Base-by-base conservation (phyloP, 2,797 vertebrate genomes). In the Neostethus bicornis region DNA sequence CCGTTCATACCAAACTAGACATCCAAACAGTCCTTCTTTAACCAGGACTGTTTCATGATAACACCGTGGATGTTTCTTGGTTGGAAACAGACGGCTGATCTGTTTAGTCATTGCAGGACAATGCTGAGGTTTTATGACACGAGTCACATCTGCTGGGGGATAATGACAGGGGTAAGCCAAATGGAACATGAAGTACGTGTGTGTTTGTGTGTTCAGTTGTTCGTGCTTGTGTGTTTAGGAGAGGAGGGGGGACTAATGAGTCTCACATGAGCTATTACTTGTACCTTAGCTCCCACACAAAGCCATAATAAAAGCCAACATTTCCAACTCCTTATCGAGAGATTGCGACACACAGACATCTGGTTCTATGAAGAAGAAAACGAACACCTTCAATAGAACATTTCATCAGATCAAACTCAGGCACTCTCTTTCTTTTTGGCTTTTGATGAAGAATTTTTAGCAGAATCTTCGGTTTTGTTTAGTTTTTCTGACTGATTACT, bases 121-220 rank as follows among this genome's bases (percentile, higher is more conserved):
- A 76, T 72, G 77, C 74, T 77, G 82, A 53, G 73, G 83, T 90
- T 89, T 87, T 78, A 87, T 70, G 69, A 79, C 74, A 42, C 9
- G 60, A 84, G 90, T 82, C 90, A 91, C 90, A 92, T 90, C 90
- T 92, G 91, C 85, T 82, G 5, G 17, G 35, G 70, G 76, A 81
- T 88, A 88, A 90, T 89, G 78, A 84, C 81, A 64, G 73, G 63
- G 71, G 76, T 83, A 84, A 86, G 87, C 90, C 87, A 89, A 91
- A 89, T 84, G 86, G 80, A 86, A 81, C 70, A 73, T 76, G 73
- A 79, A 74, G 71, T 55, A 53, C 57, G 69, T 70, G 57, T 42
- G 37, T 57, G 42, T 66, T 37, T 63, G 51, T 62, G 66, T 25
- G 31, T 4, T 49, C 1, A 9, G 7, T 44, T 3, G 19, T 6